Evolutionary conservation across 2,113 vertebrate genomes (phyloP).

Genomic region (Pseudolaguvia tuberculata): DNA sequence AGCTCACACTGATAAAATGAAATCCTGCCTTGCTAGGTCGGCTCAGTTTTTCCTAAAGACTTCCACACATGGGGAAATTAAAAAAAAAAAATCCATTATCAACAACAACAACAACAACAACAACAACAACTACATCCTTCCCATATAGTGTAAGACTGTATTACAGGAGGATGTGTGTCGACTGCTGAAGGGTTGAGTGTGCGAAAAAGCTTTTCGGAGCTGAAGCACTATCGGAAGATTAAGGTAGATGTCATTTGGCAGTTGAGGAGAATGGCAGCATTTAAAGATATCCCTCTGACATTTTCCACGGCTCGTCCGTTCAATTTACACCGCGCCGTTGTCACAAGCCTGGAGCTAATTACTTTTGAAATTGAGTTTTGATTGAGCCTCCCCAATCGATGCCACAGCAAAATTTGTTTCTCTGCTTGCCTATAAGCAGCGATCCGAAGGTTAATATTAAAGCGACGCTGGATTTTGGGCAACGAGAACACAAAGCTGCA

Average conservation of each 20-base stretch:
- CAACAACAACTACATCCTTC: background rate
- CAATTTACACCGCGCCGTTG: slow-evolving; percentile 70
- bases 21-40: slow-evolving; percentile 23
- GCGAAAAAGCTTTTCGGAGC: slow-evolving; percentile 11
- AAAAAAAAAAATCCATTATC: background rate
- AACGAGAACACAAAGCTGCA: background rate
- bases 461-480: slow-evolving; percentile 56
- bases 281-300: slow-evolving; percentile 48
- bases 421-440: slow-evolving; percentile 88
- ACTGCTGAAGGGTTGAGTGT: slow-evolving; percentile 30
- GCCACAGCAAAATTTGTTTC: slow-evolving; percentile 96
- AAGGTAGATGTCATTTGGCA: slow-evolving; percentile 43
- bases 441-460: slow-evolving; percentile 80
- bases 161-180: slow-evolving; percentile 11
- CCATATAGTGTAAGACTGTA: slow-evolving; percentile 15
- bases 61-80: slow-evolving; percentile 42
- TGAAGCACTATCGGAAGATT: slow-evolving; percentile 37
- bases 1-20: slow-evolving; percentile 45
- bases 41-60: slow-evolving; percentile 37
- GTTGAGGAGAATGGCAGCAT: slow-evolving; percentile 37
- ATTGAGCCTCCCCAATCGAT: slow-evolving; percentile 99
- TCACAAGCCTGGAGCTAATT: slow-evolving; percentile 98
- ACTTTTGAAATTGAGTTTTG: slow-evolving; percentile 99
- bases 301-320: slow-evolving; percentile 52
- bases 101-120: background rate